Base-by-base conservation (phyloP, 2,113 vertebrate species). In the Eudyptes chrysolophus region DNA sequence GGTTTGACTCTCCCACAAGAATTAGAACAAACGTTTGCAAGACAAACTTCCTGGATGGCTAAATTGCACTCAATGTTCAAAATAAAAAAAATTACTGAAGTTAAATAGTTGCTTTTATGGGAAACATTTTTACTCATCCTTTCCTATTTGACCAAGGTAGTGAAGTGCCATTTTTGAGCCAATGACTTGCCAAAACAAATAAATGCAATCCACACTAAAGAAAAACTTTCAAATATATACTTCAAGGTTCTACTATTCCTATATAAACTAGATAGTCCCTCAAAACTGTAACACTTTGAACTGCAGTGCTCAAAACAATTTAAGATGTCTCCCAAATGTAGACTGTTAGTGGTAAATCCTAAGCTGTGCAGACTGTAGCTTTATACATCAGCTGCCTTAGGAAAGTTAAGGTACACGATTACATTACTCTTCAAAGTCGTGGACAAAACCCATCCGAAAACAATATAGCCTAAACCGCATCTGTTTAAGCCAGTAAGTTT, bases 191-290 rank as follows among this genome's bases (percentile, higher is more conserved):
- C 68, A 77, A 84, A 95, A 83, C 54, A 89, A 94, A 42, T 32
- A 96, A 94, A 92, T 65, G 70, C 54, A 83, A 93, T 58, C 84
- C 64, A 96, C 34, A 6, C 90, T 72, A 54, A 92, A 94, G 76
- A 87, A 94, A 92, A 95, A 65, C 40, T 94, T 94, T 32, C 60
- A 90, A 90, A 62, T 78, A 86, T 34, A 21, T 82, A 96, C 95
- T 97, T 98, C 98, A 98, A 98, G 97, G 97, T 96, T 97, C 94
- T 91, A 93, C 91, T 96, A 92, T 38, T 94, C 12, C 62, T 87
- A 70, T 36, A 66, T 72, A 89, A 95, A 88, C 94, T 87, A 96
- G 55, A 82, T 13, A 94, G 72, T 83, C 78, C 77, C 86, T 94
- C 90, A 90, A 92, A 95, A 93, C 14, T 72, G 69, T 93, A 98